phyloP scores from a whole-genome alignment of 2,113 vertebrate genomes.

The Phylloscopus whistleri region DNA sequence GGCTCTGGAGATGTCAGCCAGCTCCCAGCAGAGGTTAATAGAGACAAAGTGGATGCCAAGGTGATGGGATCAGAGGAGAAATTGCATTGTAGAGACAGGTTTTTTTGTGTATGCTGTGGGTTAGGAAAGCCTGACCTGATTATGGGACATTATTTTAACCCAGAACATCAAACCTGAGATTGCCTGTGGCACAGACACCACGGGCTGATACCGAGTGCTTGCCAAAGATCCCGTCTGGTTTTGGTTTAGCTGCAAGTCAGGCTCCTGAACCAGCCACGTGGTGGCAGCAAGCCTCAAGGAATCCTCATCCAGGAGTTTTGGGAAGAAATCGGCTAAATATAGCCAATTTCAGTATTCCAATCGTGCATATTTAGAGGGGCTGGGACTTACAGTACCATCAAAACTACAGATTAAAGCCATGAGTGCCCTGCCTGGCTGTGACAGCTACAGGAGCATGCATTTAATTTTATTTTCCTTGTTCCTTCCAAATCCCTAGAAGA shows the following conservation, averaged over 20 bases:
- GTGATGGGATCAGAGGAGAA: not conserved
- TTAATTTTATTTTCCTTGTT: not conserved
- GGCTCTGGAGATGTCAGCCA: not conserved
- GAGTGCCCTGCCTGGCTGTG: not conserved
- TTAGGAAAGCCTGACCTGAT: not conserved
- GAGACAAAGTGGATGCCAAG: not conserved
- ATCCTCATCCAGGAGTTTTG: not conserved
- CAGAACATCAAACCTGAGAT: not conserved
- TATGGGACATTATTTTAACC: not conserved
- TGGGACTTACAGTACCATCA: not conserved
- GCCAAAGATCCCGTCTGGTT: not conserved
- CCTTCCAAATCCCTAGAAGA: not conserved
- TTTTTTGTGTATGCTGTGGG: not conserved
- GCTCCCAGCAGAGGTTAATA: not conserved
- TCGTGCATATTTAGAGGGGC: not conserved
- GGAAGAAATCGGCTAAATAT: not conserved
- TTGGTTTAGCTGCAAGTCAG: not conserved
- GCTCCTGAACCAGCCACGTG: constrained; percentile 35
- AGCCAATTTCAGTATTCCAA: not conserved
- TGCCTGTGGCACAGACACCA: not conserved
- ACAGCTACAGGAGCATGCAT: not conserved
- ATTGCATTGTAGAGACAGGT: not conserved
- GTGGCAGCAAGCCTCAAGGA: constrained; percentile 67
- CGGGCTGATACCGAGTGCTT: not conserved
- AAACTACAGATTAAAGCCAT: not conserved